These are phyloP conservation scores for Drosophila jambulina DNA, from an alignment of 1,140 invertebrate genomes.

Conservation along the genomic window DNA sequence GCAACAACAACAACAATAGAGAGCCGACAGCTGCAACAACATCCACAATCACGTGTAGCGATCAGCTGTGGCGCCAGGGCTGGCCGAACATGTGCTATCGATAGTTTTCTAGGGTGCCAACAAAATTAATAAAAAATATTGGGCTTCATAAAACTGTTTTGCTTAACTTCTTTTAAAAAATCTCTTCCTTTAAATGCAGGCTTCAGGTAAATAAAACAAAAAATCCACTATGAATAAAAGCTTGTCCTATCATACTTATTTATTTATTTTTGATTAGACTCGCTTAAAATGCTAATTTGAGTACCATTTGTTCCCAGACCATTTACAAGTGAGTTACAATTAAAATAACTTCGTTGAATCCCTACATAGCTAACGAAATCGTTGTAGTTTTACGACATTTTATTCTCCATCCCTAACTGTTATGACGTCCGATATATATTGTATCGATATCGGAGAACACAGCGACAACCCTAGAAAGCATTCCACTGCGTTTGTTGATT, in stretches of 20 bases:
- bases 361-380: not conserved
- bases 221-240: not conserved
- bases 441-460: conserved; percentile 13
- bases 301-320: not conserved
- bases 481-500: conserved; percentile 37
- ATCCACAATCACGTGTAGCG: conserved; percentile 63
- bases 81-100: not conserved
- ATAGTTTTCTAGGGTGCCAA: conserved; percentile 6
- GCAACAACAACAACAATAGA: conserved; percentile 49
- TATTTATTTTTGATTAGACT: not conserved
- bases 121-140: not conserved
- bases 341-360: not conserved
- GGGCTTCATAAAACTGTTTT: not conserved
- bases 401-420: not conserved
- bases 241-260: not conserved
- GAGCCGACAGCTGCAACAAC: conserved; percentile 23
- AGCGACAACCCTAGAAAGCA: conserved; percentile 49
- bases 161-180: not conserved
- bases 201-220: not conserved
- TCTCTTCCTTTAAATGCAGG: not conserved
- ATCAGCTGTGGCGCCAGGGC: conserved; percentile 22
- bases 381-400: not conserved
- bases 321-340: not conserved
- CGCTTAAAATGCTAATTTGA: too few species aligned
- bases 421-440: not conserved